Evolutionary conservation across 2,797 vertebrate species (phyloP).

Genomic region (Macrochelys suwanniensis): DNA sequence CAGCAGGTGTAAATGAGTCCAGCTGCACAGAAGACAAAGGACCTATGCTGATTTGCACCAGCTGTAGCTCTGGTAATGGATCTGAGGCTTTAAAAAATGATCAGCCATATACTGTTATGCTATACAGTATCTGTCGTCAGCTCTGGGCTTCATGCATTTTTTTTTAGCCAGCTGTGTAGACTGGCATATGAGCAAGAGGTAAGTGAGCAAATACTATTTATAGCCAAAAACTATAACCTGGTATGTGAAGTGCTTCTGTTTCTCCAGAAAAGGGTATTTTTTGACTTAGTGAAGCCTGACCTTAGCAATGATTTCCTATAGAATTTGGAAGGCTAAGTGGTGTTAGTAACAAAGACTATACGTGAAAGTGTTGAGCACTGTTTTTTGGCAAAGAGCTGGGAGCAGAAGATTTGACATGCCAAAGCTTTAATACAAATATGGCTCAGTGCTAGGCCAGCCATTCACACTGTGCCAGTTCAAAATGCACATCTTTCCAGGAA

Average conservation of each 20-base stretch:
- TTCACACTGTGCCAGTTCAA: not conserved
- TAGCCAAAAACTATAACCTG: not conserved
- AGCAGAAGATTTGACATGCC: not conserved
- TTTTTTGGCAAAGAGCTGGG: not conserved
- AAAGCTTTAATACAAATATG: not conserved
- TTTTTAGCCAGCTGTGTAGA: not conserved
- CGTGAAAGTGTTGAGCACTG: not conserved
- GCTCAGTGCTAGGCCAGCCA: not conserved
- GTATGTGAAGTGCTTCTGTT: not conserved
- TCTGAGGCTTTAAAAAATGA: not conserved
- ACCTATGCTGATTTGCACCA: not conserved
- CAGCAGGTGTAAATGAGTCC: not conserved
- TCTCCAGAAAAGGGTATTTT: not conserved
- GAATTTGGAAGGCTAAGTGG: not conserved
- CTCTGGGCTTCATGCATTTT: not conserved
- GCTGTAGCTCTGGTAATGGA: not conserved
- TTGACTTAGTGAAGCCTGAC: not conserved
- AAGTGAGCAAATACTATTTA: not conserved
- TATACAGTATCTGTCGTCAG: not conserved
- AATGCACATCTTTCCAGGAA: constrained; percentile 14
- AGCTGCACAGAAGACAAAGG: not conserved
- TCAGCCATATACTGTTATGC: not conserved
- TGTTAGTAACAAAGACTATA: not conserved
- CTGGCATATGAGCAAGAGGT: not conserved
- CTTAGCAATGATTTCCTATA: not conserved